Evolutionary conservation across 2,113 vertebrate species (phyloP).

Genomic region (Vulpes vulpes): DNA sequence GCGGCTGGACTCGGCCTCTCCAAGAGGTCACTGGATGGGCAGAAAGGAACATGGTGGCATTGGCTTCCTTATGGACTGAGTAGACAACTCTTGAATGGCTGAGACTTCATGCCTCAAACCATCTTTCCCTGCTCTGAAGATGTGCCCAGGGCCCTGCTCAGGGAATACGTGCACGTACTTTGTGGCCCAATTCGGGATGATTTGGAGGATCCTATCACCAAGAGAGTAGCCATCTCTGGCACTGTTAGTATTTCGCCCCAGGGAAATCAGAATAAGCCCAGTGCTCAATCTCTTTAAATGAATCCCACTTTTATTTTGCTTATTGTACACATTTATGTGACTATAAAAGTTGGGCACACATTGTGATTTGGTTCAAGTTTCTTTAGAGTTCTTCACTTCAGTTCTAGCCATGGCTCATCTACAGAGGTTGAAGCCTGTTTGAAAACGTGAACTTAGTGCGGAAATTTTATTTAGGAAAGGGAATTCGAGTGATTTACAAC

Average conservation of each 20-base stretch:
- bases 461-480: conserved; percentile 63
- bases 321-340: background rate
- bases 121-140: background rate
- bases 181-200: background rate
- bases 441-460: conserved; percentile 43
- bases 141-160: background rate
- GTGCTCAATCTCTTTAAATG: fast-evolving
- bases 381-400: background rate
- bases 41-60: fast-evolving
- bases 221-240: background rate
- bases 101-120: no score
- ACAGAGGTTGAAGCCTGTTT: background rate
- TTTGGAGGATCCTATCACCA: no score
- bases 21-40: fast-evolving
- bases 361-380: background rate
- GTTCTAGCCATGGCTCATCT: background rate
- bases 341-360: background rate
- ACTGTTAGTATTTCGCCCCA: background rate
- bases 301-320: background rate
- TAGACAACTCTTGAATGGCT: background rate
- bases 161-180: no score
- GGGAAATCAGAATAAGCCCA: background rate
- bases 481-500: background rate
- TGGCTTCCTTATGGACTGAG: background rate
- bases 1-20: fast-evolving